These are phyloP conservation scores for Nothobranchius furzeri DNA, from an alignment of 2,113 vertebrate species.

Conservation along the genomic window DNA sequence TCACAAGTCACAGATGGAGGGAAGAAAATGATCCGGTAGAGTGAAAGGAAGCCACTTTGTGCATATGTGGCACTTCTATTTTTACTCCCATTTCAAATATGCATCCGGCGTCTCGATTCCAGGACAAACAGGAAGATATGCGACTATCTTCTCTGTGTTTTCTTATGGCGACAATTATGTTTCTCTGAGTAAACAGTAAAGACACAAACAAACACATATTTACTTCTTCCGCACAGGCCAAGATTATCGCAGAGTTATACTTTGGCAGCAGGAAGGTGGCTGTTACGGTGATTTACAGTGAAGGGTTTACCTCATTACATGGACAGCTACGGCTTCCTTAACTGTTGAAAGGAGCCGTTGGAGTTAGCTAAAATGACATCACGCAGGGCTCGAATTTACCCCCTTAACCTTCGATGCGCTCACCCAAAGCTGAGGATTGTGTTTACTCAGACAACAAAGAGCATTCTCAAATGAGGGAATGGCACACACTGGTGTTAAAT, in stretches of 20 bases:
- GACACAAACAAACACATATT: slow-evolving; percentile 55
- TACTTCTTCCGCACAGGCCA: slow-evolving; percentile 23
- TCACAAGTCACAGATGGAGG: neutral
- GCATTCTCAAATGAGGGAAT: slow-evolving; percentile 7
- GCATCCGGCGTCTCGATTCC: slow-evolving; percentile 18
- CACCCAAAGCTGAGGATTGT: slow-evolving; percentile 36
- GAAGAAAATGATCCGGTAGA: neutral
- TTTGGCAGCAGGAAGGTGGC: slow-evolving; percentile 34
- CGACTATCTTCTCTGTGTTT: slow-evolving; percentile 11
- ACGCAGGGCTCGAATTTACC: slow-evolving; percentile 28
- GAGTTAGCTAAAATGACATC: slow-evolving; percentile 46
- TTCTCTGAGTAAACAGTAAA: slow-evolving; percentile 35
- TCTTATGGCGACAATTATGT: slow-evolving; percentile 13
- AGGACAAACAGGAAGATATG: slow-evolving; percentile 20
- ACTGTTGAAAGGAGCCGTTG: slow-evolving; percentile 22
- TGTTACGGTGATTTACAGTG: slow-evolving; percentile 49
- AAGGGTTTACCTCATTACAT: slow-evolving; percentile 27
- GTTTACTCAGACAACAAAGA: slow-evolving; percentile 47
- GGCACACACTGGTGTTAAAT: slow-evolving; percentile 35
- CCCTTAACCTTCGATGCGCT: slow-evolving; percentile 33
- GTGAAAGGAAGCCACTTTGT: neutral
- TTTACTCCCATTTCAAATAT: slow-evolving; percentile 19
- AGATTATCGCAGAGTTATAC: slow-evolving; percentile 44
- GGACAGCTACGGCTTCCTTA: slow-evolving; percentile 10
- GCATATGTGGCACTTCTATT: slow-evolving; percentile 4